These are phyloP conservation scores for Macheiramphus alcinus DNA, from an alignment of 2,113 vertebrate genomes.

Conservation along the genomic window DNA sequence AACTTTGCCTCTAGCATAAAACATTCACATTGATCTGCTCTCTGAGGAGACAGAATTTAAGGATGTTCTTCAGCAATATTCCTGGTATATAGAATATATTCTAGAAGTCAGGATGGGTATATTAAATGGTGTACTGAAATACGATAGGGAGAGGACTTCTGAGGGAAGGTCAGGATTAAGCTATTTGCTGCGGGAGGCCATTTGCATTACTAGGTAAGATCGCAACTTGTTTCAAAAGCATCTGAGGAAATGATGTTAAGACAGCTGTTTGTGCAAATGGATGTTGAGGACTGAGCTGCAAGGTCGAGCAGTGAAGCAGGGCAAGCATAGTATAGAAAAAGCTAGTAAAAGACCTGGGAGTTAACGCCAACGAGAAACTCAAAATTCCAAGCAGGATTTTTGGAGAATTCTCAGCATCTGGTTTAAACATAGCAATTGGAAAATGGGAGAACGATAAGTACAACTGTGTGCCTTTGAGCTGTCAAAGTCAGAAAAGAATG, in stretches of 20 bases:
- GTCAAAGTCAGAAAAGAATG: background rate
- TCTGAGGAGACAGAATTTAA: background rate
- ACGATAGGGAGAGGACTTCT: background rate
- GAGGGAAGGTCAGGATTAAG: background rate
- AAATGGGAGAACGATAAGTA: background rate
- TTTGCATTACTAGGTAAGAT: background rate
- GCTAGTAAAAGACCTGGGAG: background rate
- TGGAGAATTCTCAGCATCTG: background rate
- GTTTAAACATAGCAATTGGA: background rate
- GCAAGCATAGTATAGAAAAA: background rate
- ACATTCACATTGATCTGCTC: background rate
- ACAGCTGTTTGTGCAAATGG: background rate
- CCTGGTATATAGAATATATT: background rate
- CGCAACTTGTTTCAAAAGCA: background rate
- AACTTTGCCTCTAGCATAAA: background rate
- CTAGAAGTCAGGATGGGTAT: background rate
- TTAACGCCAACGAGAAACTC: background rate
- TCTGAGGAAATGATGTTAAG: background rate
- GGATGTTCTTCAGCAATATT: background rate
- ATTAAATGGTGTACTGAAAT: background rate
- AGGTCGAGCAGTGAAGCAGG: background rate
- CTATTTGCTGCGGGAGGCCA: background rate
- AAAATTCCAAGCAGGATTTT: background rate
- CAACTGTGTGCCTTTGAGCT: background rate
- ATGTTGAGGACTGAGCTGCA: background rate